Evolutionary conservation across 1,140 invertebrate genomes (phyloP), one percentile per base, ranked within the genome.

Genomic region (Calycopis cecrops): DNA sequence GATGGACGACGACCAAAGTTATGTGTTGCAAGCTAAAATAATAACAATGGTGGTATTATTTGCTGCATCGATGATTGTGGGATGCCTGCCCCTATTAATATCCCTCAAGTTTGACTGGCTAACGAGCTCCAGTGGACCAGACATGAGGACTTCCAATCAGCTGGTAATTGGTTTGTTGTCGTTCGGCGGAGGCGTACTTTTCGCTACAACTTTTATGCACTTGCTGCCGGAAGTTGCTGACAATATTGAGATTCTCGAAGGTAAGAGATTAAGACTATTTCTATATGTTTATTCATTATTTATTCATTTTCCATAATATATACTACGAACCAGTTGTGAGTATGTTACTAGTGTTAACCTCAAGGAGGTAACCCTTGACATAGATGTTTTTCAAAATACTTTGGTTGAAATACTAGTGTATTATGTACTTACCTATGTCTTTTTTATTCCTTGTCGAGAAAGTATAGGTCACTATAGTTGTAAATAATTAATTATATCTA

Each of bases 131-230:
- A 57, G 65, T 57, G 79, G 74, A 8, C 48, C 66, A 0, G 82
- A 90, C 78, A 75, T 88, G 72, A 71, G 89, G 71, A 83, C 66
- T 33, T 79, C 69, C 37, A 85, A 87, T 58, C 67, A 69, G 53
- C 55, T 85, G 4, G 78, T 85, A 18, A 69, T 81, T 57, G 79
- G 76, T 2, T 56, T 97, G 7, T 87, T 97, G 21, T 95, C 95
- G 62, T 95, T 98, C 65, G 96, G 96, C 1, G 97, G 96, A 2
- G 97, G 97, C 0, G 96, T 98, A 1, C 90, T 99, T 10, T 89
- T 99, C 55, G 93, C 93, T 42, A 98, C 97, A 0, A 96, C 95
- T 0, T 96, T 98, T 65, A 86, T 97, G 48, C 97, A 99, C 79
- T 85, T 99, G 52, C 82, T 98, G 34, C 97, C 97, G 0, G 97